phyloP scores from a whole-genome alignment of 2,888 invertebrate genomes.

The Pachliopta kotzebuea region DNA sequence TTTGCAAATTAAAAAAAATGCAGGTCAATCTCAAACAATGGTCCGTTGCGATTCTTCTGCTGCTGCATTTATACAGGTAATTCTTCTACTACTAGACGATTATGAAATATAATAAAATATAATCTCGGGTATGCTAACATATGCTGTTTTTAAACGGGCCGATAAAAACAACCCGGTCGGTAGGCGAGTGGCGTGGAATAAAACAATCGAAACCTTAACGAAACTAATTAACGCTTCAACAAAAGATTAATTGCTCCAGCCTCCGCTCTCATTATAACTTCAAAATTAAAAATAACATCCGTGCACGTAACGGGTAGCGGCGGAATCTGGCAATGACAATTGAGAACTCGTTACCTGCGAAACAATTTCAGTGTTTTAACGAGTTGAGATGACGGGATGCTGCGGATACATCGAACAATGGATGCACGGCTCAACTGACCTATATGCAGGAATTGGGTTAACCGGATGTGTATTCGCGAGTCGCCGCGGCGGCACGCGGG shows the following conservation, averaged over 20 bases:
- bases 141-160: neutral
- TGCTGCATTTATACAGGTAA: neutral
- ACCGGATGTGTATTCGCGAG: conserved; percentile 52
- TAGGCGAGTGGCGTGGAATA: conserved; percentile 10
- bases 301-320: conserved; percentile 13
- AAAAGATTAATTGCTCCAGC: conserved; percentile 28
- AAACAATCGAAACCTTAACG: conserved; percentile 24
- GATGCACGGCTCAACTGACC: conserved; percentile 35
- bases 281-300: conserved; percentile 29
- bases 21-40: neutral
- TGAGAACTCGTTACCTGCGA: conserved; percentile 36
- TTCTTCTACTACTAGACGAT: neutral
- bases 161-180: neutral
- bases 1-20: too few species aligned
- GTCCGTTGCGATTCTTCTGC: neutral
- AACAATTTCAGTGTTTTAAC: conserved; percentile 36
- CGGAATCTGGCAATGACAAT: conserved; percentile 30
- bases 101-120: neutral
- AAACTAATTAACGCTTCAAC: conserved; percentile 27
- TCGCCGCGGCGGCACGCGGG: conserved; percentile 41
- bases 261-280: conserved; percentile 28
- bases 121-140: neutral
- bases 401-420: conserved; percentile 35
- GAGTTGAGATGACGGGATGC: conserved; percentile 34
- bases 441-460: conserved; percentile 53